Base-by-base conservation (phyloP, 2,113 vertebrate genomes). In the Amphiprion percula region DNA sequence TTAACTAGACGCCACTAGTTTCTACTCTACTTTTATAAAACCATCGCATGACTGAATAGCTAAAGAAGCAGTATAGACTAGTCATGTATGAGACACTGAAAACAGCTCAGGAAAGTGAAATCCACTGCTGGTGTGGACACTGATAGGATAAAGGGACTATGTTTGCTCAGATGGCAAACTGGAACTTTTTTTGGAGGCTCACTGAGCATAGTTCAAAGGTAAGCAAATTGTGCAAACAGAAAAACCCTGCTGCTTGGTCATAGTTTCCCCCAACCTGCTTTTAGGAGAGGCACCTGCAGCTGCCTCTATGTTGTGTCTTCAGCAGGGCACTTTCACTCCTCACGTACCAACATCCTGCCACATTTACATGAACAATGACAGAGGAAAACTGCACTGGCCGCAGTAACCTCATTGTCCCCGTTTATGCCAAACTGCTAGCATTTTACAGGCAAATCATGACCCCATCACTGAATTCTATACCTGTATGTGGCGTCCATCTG, bases 401-500 rank as follows among this genome's bases (percentile, higher is more conserved):
- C 33, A 37, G 33, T 9, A n/a, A 66, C 53, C 46, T 60, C 67
- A 9, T 15, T 39, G 30, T 10, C 56, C 82, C 64, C 37, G 30
- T 49, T 74, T 54, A 28, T 3, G 21, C 19, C 74, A 68, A 81
- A 65, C 70, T 62, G 50, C 37, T 37, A 0, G 6, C 15, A 52
- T 56, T 71, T 39, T 15, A 47, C 41, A 74, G 66, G 63, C 24
- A 82, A 85, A 86, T 77, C 0, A 44, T 2, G 41, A 12, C 41
- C 41, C n/a, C 2, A 47, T 0, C 12, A 6, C 21, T 5, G 28
- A 46, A 9, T 4, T 44, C 5, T 12, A 91, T 90, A 99, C 98
- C 97, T 99, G 97, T 74, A 99, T 95, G 89, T 98, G 97, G 46
- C 96, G 96, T 2, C 98, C 98, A 39, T 95, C 96, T 0, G 94